Percentiles rank a stretch among this genome's conserved stretches.
Conservation (phyloP, 2,113 vertebrate genomes). For the Conger conger region DNA sequence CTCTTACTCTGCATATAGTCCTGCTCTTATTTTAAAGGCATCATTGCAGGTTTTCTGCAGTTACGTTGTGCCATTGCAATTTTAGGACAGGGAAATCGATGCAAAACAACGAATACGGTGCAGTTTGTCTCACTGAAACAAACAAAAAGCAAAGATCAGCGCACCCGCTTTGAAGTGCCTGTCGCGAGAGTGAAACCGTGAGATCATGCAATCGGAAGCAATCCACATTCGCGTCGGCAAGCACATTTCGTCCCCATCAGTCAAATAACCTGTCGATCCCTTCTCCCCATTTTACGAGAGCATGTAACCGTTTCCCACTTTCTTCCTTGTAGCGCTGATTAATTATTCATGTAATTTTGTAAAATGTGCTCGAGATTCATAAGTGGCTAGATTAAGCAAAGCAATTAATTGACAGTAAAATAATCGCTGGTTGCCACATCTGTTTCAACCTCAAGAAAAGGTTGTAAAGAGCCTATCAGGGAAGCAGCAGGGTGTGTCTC, state of each 20-base stretch:
- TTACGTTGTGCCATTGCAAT: constrained; percentile 58
- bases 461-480: not conserved
- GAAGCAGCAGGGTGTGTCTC: constrained; percentile 16
- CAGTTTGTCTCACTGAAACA: constrained; percentile 42
- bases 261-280: not conserved
- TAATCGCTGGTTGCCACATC: constrained; percentile 30
- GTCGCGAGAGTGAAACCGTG: constrained; percentile 53
- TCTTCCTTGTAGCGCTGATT: constrained; percentile 23
- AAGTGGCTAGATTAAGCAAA: constrained; percentile 36
- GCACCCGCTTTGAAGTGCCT: not conserved
- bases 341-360: constrained; percentile 34
- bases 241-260: not conserved
- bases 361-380: constrained; percentile 30
- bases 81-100: constrained; percentile 61
- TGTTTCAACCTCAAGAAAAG: constrained; percentile 15
- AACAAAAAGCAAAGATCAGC: constrained; percentile 52
- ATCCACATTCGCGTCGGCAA: not conserved
- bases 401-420: constrained; percentile 35
- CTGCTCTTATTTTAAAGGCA: constrained; percentile 38
- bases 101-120: constrained; percentile 58
- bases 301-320: not conserved
- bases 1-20: constrained; percentile 38
- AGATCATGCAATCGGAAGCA: not conserved
- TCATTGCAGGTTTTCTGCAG: constrained; percentile 35
- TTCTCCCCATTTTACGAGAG: not conserved